Evolutionary conservation across 2,888 invertebrate species (phyloP), one percentile per base, ranked within the genome.

Genomic region (Caenorhabditis zanzibari): DNA sequence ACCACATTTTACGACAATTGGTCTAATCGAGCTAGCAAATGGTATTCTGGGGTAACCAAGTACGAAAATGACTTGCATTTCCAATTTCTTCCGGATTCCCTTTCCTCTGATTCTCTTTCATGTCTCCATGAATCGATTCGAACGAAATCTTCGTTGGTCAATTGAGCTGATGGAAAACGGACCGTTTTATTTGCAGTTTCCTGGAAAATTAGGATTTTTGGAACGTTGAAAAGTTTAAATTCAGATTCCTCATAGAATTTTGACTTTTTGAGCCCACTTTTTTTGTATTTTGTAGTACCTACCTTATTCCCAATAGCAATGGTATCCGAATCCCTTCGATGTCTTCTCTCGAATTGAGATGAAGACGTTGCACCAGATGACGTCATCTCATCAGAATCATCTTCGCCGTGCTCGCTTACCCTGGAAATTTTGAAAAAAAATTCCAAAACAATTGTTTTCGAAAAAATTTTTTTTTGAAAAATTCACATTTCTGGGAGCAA

Each of bases 81-180:
- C 54, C 77, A 26, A 38, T 69, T 44, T 0, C 41, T 52, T 12
- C 56, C 77, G 1, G 52, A 41, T 56, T 73, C 66, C 47, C 73
- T n/a, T 44, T 77, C 74, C 14, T 73, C 73, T 28, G 77, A 69
- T 35, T 54, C 73, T 49, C 64, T 35, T 10, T 79, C 79, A 49
- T 82, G 68, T 52, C 73, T 28, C 82, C 82, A 82, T 32, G 77
- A 77, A 24, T 82, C 82, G 7, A 82, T 82, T 35, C 77, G 26
- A 0, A 77, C 73, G 16, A 82, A 82, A 69, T 68, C 79, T 16
- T 82, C 77, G 47, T 82, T 82, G 12, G 71, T 66, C 32, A 82
- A 28, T 28, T 82, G 73, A 0, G 82, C 73, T 0, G 77, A 74
- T 9, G 82, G 82, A 22, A 82, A 82, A n/a, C 82, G 52, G 12